A percentile compares a stretch with the other conserved stretches of the same genome.
Evolutionary conservation across 2,888 invertebrate genomes (phyloP).

Genomic region (Ennomos quercinarius): DNA sequence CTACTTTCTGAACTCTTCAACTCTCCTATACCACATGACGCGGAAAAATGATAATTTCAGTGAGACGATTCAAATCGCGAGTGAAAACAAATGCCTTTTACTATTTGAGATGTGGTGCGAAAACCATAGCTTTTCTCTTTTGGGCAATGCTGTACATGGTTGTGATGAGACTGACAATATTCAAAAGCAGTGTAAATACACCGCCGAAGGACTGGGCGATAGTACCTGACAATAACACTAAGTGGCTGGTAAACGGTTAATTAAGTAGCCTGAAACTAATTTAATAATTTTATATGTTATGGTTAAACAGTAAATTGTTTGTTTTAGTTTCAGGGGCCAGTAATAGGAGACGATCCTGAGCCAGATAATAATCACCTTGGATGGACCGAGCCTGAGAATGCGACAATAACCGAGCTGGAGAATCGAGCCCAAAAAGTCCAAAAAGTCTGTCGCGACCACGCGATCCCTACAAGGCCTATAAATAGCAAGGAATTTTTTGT

Average conservation of each 20-base stretch:
- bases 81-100: conserved; percentile 67
- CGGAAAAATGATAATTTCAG: conserved; percentile 65
- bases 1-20: conserved; percentile 28
- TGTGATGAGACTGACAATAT: conserved; percentile 80
- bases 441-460: conserved; percentile 76
- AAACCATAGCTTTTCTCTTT: conserved; percentile 76
- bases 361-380: conserved; percentile 50
- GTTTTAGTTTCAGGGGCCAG: conserved; percentile 71
- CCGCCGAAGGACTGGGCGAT: conserved; percentile 70
- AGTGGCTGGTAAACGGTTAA: conserved; percentile 68
- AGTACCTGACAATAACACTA: conserved; percentile 78
- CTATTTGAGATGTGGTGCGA: conserved; percentile 76
- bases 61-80: conserved; percentile 66
- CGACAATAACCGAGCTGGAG: conserved; percentile 76
- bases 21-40: conserved; percentile 64
- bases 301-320: conserved; percentile 4
- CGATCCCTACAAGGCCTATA: conserved; percentile 71
- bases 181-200: conserved; percentile 68
- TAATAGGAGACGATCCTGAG: conserved; percentile 63
- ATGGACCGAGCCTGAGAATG: conserved; percentile 72
- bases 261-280: too few relatives aligned
- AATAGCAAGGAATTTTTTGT: conserved; percentile 91
- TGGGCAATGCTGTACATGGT: conserved; percentile 78
- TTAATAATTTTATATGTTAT: not conserved
- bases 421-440: conserved; percentile 74